A percentile compares a stretch with the other conserved stretches of the same genome.
phyloP scores from a whole-genome alignment of 2,888 invertebrate genomes.

The Erebia ligea region DNA sequence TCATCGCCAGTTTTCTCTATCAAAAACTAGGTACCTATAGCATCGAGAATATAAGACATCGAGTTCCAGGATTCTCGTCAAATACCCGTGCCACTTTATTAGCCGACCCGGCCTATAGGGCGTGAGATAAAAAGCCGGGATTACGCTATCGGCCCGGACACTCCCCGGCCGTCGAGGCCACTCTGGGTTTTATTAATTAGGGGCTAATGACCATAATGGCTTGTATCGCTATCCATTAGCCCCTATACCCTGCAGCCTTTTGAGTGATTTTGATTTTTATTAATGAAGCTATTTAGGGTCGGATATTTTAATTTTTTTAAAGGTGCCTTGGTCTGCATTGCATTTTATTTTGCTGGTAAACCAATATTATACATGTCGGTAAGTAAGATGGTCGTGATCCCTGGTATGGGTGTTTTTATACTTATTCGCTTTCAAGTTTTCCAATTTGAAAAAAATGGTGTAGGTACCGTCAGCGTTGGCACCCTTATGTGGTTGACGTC shows the following conservation, averaged over 20 bases:
- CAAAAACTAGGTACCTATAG: too few species aligned
- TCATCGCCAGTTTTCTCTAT: too few species aligned
- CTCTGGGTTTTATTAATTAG: constrained; percentile 48
- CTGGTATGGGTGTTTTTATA: too few species aligned
- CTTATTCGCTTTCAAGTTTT: too few species aligned
- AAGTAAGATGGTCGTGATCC: too few species aligned
- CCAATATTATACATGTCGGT: background rate
- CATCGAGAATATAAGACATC: background rate
- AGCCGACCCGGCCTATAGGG: constrained; percentile 21
- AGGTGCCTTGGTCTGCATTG: background rate
- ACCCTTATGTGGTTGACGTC: too few species aligned
- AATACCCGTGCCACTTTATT: constrained; percentile 17
- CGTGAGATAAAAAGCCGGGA: constrained; percentile 59
- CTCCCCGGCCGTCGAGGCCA: constrained; percentile 44
- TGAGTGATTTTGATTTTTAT: constrained; percentile 18
- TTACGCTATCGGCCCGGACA: constrained; percentile 58
- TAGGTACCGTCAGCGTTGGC: too few species aligned
- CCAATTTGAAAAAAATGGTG: too few species aligned
- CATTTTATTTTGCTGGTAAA: background rate
- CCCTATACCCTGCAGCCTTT: background rate
- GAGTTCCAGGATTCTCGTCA: constrained; percentile 9
- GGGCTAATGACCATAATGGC: constrained; percentile 37
- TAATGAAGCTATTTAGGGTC: background rate
- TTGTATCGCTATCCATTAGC: constrained; percentile 20
- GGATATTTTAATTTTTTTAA: background rate